Conservation (phyloP, 2,797 vertebrate genomes). For the Epinephelus coioides region DNA sequence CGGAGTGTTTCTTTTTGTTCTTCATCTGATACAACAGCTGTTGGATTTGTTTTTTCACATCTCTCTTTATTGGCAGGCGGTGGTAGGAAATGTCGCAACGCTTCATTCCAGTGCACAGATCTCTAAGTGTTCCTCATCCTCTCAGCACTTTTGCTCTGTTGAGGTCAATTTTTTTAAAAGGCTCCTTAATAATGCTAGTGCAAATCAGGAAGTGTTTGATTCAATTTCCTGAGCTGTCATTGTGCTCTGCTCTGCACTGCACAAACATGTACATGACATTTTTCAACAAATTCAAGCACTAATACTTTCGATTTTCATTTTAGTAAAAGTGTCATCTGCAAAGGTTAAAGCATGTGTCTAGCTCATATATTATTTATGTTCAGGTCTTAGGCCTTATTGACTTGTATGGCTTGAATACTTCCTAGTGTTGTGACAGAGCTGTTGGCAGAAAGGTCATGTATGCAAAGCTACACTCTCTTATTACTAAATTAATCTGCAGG, state of each 20-base stretch:
- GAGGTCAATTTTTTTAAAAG: not conserved
- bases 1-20: not conserved
- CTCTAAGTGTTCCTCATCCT: not conserved
- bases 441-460: not conserved
- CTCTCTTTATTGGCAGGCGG: slow-evolving; percentile 1
- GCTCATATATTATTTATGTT: not conserved
- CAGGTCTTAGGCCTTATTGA: not conserved
- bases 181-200: too few species aligned
- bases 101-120: slow-evolving; percentile 17
- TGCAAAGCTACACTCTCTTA: not conserved
- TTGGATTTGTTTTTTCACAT: slow-evolving; percentile 4
- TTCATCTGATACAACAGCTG: not conserved
- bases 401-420: not conserved
- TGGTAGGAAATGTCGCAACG: slow-evolving; percentile 15
- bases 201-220: not conserved
- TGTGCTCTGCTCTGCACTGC: not conserved
- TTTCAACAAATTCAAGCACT: not conserved
- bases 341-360: not conserved
- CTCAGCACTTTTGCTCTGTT: not conserved
- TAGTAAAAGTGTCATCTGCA: not conserved
- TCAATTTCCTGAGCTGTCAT: not conserved
- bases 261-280: not conserved
- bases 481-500: not conserved
- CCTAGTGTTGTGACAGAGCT: not conserved
- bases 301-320: not conserved